Evolutionary conservation across 2,797 vertebrate species (phyloP).

Genomic region (Epinephelus awoara): DNA sequence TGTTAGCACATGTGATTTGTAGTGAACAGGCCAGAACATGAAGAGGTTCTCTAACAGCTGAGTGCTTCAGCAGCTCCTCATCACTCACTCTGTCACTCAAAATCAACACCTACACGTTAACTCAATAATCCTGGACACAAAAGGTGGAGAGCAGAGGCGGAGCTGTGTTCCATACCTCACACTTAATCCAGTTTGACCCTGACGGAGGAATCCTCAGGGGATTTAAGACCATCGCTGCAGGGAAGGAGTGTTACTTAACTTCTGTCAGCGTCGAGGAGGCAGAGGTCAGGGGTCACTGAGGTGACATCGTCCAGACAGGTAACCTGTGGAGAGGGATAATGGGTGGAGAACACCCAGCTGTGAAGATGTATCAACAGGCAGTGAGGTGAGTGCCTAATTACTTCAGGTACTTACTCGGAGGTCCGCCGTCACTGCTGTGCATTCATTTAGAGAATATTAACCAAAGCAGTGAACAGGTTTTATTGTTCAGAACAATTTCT

Average conservation of each 20-base stretch:
- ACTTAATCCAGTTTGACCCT: slow-evolving; percentile 21
- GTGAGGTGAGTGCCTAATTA: not conserved
- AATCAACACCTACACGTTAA: slow-evolving; percentile 3
- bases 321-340: slow-evolving; percentile 7
- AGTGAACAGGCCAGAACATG: slow-evolving; percentile 1
- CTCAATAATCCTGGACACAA: slow-evolving; percentile 1
- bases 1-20: not conserved
- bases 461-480: not conserved
- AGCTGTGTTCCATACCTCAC: not conserved
- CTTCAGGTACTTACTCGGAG: not conserved
- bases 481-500: not conserved
- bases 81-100: slow-evolving; percentile 1
- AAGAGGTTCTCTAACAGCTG: not conserved
- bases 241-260: slow-evolving; percentile 36
- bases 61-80: not conserved
- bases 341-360: not conserved
- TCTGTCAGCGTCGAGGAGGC: not conserved
- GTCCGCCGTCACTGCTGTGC: not conserved
- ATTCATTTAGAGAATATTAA: not conserved
- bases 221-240: slow-evolving; percentile 2
- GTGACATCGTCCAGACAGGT: slow-evolving; percentile 30
- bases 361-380: not conserved
- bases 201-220: slow-evolving; percentile 21
- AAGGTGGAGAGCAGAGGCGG: not conserved
- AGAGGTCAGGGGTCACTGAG: slow-evolving; percentile 44